A percentile compares a stretch with the other conserved stretches of the same genome.
These are phyloP conservation scores for Beroe forskalii DNA, from an alignment of 37 sponge, comb jelly and placozoan genomes.

Conservation along the genomic window DNA sequence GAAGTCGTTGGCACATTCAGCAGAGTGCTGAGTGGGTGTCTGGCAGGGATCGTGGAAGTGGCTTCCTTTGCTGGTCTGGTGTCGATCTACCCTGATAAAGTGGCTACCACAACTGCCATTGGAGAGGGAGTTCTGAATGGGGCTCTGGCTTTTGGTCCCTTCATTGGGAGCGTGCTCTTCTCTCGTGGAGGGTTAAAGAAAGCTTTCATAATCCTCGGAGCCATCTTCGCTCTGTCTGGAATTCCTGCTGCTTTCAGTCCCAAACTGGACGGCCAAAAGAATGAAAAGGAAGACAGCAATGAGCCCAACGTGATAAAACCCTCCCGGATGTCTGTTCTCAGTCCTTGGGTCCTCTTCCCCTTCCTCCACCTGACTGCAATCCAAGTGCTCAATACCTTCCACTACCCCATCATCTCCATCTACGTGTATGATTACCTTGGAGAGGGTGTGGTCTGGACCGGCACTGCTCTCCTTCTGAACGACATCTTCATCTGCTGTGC, in stretches of 20 bases:
- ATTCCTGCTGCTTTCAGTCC: background rate
- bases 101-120: conserved; percentile 22
- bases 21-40: background rate
- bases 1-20: background rate
- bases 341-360: conserved; percentile 52
- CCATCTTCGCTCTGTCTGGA: background rate
- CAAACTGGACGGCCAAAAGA: background rate
- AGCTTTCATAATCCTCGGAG: background rate
- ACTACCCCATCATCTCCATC: background rate
- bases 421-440: background rate
- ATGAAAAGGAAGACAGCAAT: background rate
- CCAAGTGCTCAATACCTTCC: conserved; percentile 11
- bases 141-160: conserved; percentile 46
- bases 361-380: background rate
- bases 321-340: background rate
- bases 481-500: background rate
- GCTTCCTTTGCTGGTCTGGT: conserved; percentile 11
- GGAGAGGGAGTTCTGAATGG: conserved; percentile 52
- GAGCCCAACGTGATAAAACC: background rate
- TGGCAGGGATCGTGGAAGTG: conserved; percentile 15
- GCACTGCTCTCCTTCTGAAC: background rate
- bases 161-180: conserved; percentile 19
- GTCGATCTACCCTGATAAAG: conserved; percentile 20
- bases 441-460: conserved; percentile 12
- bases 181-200: background rate